phyloP scores from a whole-genome alignment of 2,113 vertebrate genomes.

The Cyanoliseus patagonus region DNA sequence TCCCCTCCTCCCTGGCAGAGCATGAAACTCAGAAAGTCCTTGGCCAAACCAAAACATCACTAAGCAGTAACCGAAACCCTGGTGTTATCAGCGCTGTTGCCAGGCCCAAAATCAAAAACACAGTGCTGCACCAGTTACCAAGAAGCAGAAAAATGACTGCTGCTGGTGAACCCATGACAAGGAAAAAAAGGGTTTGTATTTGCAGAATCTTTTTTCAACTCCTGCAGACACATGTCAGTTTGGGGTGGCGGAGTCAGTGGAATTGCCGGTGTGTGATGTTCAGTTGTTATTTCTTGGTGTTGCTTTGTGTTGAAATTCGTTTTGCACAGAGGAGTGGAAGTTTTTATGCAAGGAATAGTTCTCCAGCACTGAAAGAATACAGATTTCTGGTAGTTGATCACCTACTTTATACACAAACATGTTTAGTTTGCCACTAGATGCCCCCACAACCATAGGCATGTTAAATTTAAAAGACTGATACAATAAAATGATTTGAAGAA shows the following conservation, averaged over 20 bases:
- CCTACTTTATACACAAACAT: not conserved
- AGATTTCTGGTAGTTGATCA: not conserved
- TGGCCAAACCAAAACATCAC: too few species aligned
- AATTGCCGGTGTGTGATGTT: not conserved
- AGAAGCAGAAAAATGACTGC: too few species aligned
- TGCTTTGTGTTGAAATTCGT: not conserved
- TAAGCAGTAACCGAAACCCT: too few species aligned
- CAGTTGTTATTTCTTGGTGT: not conserved
- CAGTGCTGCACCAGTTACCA: too few species aligned
- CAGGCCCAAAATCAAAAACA: too few species aligned
- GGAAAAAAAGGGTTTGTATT: not conserved
- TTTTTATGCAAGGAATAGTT: not conserved
- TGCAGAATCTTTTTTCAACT: not conserved
- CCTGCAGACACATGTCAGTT: not conserved
- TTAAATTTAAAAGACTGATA: not conserved
- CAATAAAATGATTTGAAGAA: not conserved
- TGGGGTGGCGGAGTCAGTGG: not conserved
- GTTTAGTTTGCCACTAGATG: conserved; percentile 65
- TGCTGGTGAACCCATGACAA: too few species aligned
- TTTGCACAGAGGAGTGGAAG: not conserved
- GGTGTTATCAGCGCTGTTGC: too few species aligned
- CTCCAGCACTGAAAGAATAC: not conserved
- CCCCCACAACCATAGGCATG: conserved; percentile 28
- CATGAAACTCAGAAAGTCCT: too few species aligned
- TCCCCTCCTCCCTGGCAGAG: too few species aligned